Evolutionary conservation across 2,113 vertebrate species (phyloP).

Genomic region (Triplophysa siluroides): DNA sequence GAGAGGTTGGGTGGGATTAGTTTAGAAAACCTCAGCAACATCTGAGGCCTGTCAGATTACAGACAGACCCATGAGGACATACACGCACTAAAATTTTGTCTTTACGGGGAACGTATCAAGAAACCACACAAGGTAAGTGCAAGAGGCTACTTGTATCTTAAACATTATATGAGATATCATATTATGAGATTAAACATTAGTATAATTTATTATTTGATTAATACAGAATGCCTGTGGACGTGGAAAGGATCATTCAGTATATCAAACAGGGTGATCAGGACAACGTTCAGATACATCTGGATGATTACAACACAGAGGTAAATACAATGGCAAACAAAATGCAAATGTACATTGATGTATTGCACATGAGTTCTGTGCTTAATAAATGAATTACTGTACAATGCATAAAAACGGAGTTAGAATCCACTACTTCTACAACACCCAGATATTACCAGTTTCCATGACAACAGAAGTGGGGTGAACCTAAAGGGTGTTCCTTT

Average conservation of each 20-base stretch:
- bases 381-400: not conserved
- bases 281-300: slow-evolving; percentile 62
- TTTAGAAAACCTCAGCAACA: slow-evolving; percentile 46
- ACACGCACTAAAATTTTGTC: not conserved
- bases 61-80: not conserved
- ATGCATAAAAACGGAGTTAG: not conserved
- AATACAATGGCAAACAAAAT: not conserved
- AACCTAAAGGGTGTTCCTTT: slow-evolving; percentile 1
- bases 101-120: not conserved
- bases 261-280: slow-evolving; percentile 69
- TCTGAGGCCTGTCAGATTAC: slow-evolving; percentile 45
- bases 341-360: not conserved
- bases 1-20: slow-evolving; percentile 45
- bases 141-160: too few species aligned
- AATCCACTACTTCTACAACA: slow-evolving; percentile 35
- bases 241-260: slow-evolving; percentile 66
- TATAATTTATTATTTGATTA: not conserved
- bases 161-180: too few species aligned
- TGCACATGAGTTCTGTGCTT: slow-evolving; percentile 1
- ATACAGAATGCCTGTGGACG: slow-evolving; percentile 60
- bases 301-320: slow-evolving; percentile 69
- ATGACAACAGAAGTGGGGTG: slow-evolving; percentile 31
- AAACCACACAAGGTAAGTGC: slow-evolving; percentile 19
- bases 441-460: slow-evolving; percentile 32
- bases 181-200: not conserved